Percentiles rank a stretch among this genome's conserved stretches.
phyloP scores from a whole-genome alignment of 2,113 vertebrate species.

The Rostratula benghalensis region DNA sequence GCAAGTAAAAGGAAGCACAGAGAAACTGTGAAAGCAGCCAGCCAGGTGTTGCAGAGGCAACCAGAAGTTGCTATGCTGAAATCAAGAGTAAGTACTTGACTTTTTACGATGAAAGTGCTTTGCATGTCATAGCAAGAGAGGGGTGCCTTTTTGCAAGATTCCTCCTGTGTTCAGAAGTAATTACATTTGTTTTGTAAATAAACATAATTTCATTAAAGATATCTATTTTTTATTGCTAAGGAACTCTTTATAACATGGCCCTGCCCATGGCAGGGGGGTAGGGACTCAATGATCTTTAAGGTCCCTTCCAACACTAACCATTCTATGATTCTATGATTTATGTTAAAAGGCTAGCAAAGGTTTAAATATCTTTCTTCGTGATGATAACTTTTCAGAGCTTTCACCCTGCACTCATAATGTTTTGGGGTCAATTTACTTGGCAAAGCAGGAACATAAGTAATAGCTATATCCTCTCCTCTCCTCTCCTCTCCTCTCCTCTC shows the following conservation, averaged over 20 bases:
- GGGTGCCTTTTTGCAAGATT: background rate
- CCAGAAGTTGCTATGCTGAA: background rate
- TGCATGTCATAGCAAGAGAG: background rate
- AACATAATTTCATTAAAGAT: background rate
- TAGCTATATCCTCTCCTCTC: background rate
- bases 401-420: background rate
- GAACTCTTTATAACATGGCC: background rate
- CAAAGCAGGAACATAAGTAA: background rate
- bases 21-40: background rate
- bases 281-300: no score
- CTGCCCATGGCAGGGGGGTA: no score
- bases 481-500: background rate
- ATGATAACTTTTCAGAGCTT: background rate
- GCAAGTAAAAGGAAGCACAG: accelerated
- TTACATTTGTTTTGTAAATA: background rate
- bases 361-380: background rate
- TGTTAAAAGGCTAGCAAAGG: background rate
- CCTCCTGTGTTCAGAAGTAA: background rate
- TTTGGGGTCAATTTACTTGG: background rate
- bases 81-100: accelerated
- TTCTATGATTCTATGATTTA: background rate
- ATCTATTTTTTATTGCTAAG: background rate
- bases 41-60: background rate
- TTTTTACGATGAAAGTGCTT: background rate
- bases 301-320: no score